Evolutionary conservation across 2,888 invertebrate species (phyloP).

Genomic region (Spicauda simplicius): DNA sequence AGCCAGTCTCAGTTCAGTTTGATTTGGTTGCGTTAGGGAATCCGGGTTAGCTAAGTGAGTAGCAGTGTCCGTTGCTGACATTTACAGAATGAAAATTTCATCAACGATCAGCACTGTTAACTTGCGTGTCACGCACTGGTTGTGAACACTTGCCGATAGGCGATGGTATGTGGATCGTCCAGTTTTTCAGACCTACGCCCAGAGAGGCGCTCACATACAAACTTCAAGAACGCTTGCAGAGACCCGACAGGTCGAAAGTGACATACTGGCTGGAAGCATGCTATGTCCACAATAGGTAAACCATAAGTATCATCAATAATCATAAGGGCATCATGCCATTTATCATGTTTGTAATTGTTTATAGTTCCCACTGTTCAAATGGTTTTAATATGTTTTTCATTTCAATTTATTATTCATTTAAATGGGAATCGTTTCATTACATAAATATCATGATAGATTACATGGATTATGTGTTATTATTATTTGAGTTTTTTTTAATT

Average conservation of each 20-base stretch:
- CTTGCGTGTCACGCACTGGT: constrained; percentile 67
- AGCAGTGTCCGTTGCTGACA: constrained; percentile 82
- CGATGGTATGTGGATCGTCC: constrained; percentile 85
- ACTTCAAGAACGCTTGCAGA: constrained; percentile 72
- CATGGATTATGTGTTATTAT: constrained; percentile 13
- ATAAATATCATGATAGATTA: constrained; percentile 11
- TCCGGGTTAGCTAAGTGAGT: constrained; percentile 66
- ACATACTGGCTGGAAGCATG: constrained; percentile 76
- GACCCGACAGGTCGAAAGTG: constrained; percentile 77
- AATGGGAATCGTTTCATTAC: constrained; percentile 28
- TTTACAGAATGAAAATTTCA: constrained; percentile 77
- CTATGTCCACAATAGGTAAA: constrained; percentile 81
- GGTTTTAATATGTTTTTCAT: constrained; percentile 68
- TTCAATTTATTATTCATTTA: constrained; percentile 59
- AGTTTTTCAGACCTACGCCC: constrained; percentile 84
- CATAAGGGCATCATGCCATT: constrained; percentile 77
- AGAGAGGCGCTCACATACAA: constrained; percentile 78
- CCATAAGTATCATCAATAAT: constrained; percentile 78
- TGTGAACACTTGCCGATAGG: constrained; percentile 80
- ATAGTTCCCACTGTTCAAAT: constrained; percentile 44
- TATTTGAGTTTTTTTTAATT: constrained; percentile 5
- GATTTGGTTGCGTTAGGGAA: constrained; percentile 59
- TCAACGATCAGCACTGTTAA: constrained; percentile 77
- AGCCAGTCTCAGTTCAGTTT: constrained; percentile 66
- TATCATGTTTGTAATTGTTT: constrained; percentile 58